Percentiles rank a stretch among this genome's conserved stretches.
Evolutionary conservation across 2,797 vertebrate species (phyloP).

Genomic region (Chanos chanos): DNA sequence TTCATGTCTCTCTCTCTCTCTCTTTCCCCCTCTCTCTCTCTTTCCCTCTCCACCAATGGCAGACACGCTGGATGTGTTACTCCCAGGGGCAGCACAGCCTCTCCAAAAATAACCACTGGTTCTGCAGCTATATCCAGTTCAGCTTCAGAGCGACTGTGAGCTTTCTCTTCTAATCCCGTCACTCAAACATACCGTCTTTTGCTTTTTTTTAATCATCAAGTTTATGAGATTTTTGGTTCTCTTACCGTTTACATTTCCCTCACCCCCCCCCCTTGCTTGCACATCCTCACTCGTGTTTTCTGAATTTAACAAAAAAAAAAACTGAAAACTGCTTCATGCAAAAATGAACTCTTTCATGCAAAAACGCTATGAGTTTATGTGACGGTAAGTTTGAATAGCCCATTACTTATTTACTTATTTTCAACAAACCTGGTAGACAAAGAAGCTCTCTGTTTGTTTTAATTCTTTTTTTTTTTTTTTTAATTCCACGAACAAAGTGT

Average conservation of each 20-base stretch:
- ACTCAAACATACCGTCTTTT: too few species aligned
- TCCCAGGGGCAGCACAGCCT: constrained; percentile 38
- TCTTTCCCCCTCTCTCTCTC: constrained; percentile 44
- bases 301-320: not conserved
- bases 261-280: too few species aligned
- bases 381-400: constrained; percentile 1
- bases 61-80: constrained; percentile 45
- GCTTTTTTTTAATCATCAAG: too few species aligned
- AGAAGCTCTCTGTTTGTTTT: not conserved
- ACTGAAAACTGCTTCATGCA: not conserved
- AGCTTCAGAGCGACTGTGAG: constrained; percentile 31
- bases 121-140: constrained; percentile 46
- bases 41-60: constrained; percentile 36
- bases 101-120: constrained; percentile 57
- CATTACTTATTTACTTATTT: not conserved
- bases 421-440: not conserved
- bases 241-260: too few species aligned
- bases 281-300: too few species aligned
- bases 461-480: not conserved
- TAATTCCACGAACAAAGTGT: constrained; percentile 55
- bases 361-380: too few species aligned
- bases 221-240: too few species aligned
- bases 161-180: constrained; percentile 29
- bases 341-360: too few species aligned
- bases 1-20: constrained; percentile 41